Evolutionary conservation across 1,140 invertebrate species (phyloP), one percentile per base, ranked within the genome.

Genomic region (Neuroterus valhalla): DNA sequence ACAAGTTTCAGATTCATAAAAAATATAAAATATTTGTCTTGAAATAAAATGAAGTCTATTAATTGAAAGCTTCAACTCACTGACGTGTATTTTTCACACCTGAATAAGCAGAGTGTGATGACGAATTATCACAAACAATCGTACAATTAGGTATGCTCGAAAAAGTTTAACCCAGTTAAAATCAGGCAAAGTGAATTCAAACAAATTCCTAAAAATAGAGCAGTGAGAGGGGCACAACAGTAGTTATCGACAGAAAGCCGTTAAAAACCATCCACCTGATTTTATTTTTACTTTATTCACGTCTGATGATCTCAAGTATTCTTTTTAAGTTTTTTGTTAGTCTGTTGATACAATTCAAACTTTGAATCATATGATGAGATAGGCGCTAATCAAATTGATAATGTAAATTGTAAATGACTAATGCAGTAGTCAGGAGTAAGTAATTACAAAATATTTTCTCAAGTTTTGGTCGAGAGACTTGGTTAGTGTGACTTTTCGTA

Each of bases 231-330:
- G 4, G 3, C 26, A 62, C 2, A 38, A 62, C 23, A 14, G 55
- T 62, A 62, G 55, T 62, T 62, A 38, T 62, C 15, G 55, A 62
- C 26, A 62, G 55, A 62, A 62, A 62, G 31, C 55, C 55, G 26
- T 31, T 62, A 62, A 31, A 3, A 62, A 31, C 11, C 55, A 62
- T 31, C 26, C 26, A 38, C 55, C 14, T 62, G 55, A n/a, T 62
- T 62, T 62, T 62, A 62, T 62, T 62, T 23, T 62, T 62, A 31
- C 26, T 12, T 62, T 31, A 62, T 38, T 62, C 26, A 62, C 55
- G 55, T 55, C 50, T 23, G 17, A 55, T 55, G 4, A 55, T 19
- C 14, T 52, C 8, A 23, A 19, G 50, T 23, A 1, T 1, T 52
- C 5, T 52, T 26, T 55, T 26, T 55, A 14, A 55, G 26, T 31